Evolutionary conservation across 2,113 vertebrate species (phyloP).

Genomic region (Cyprinus carpio): DNA sequence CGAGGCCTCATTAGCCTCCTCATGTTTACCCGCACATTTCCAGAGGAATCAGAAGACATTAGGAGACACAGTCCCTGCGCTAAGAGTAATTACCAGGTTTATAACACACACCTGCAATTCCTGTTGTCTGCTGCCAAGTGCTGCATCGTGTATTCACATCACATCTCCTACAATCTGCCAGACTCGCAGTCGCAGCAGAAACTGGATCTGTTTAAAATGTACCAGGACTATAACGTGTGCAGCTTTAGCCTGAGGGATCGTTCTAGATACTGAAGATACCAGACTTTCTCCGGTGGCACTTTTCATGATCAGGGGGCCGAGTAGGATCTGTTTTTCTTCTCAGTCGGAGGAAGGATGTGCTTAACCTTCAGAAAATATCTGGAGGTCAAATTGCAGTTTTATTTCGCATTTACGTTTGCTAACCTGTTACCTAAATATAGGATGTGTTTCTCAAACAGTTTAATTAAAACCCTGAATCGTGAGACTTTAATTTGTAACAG

Average conservation of each 20-base stretch:
- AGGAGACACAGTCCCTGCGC: slow-evolving; percentile 58
- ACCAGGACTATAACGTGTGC: neutral
- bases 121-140: slow-evolving; percentile 49
- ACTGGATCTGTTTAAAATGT: slow-evolving; percentile 5
- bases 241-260: neutral
- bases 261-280: neutral
- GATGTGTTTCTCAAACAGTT: too few relatives aligned
- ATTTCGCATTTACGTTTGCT: neutral
- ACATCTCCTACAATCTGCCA: slow-evolving; percentile 15
- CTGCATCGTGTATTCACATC: neutral
- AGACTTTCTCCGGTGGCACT: too few relatives aligned
- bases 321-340: neutral
- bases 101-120: slow-evolving; percentile 66
- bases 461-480: too few relatives aligned
- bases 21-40: slow-evolving; percentile 64
- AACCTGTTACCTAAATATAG: neutral
- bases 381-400: neutral
- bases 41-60: slow-evolving; percentile 63
- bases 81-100: slow-evolving; percentile 70
- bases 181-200: slow-evolving; percentile 21
- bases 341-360: neutral
- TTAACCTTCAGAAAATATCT: neutral
- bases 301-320: neutral
- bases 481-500: too few relatives aligned
- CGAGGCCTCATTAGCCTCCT: slow-evolving; percentile 71